These are phyloP conservation scores for Cheilosia soror DNA, from an alignment of 2,888 invertebrate species.

Conservation along the genomic window DNA sequence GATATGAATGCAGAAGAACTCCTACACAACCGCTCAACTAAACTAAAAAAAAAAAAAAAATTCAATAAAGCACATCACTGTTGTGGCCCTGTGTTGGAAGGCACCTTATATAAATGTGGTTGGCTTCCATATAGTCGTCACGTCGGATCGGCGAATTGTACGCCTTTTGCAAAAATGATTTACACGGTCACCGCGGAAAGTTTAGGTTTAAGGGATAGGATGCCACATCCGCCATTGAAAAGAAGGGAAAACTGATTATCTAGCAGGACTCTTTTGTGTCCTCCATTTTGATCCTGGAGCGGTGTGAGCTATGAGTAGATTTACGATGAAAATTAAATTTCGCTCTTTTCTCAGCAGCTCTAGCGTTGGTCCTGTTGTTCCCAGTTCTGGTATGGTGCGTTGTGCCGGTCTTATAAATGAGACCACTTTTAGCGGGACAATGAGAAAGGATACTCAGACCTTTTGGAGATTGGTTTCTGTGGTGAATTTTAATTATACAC, in stretches of 20 bases:
- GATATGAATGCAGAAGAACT: constrained; percentile 10
- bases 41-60: constrained; percentile 59
- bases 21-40: constrained; percentile 44
- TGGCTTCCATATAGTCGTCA: constrained; percentile 10
- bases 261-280: constrained; percentile 54
- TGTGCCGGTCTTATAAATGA: constrained; percentile 54
- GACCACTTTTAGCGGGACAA: constrained; percentile 67
- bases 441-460: constrained; percentile 54
- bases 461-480: constrained; percentile 60
- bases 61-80: constrained; percentile 61
- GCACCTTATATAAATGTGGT: constrained; percentile 36
- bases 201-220: constrained; percentile 32
- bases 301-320: constrained; percentile 47
- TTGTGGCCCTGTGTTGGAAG: constrained; percentile 35
- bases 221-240: constrained; percentile 36
- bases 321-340: constrained; percentile 68
- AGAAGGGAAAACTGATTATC: constrained; percentile 61
- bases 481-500: constrained; percentile 68
- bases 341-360: neutral
- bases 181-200: constrained; percentile 58
- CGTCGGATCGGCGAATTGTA: constrained; percentile 51
- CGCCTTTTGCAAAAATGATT: constrained; percentile 59
- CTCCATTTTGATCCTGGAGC: constrained; percentile 12
- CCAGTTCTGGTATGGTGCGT: constrained; percentile 2
- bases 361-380: neutral